Conservation (phyloP, 2,113 vertebrate genomes). For the Castor canadensis region DNA sequence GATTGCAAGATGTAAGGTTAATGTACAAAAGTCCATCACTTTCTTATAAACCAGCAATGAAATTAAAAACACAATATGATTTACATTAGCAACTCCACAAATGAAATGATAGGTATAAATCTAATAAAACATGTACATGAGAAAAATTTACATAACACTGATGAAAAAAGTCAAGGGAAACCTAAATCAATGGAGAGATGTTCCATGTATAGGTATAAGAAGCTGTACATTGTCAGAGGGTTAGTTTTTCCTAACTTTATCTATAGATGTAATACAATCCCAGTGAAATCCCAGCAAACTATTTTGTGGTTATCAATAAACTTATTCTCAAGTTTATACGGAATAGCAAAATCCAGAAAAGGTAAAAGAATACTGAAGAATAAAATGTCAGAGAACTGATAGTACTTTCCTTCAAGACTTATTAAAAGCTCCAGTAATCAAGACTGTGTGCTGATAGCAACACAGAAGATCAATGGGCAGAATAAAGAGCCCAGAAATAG, state of each 20-base stretch:
- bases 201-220: neutral
- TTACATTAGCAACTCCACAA: neutral
- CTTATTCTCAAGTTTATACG: neutral
- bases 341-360: neutral
- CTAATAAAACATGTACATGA: too few relatives aligned
- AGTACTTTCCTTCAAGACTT: neutral
- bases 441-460: neutral
- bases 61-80: neutral
- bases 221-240: conserved; percentile 4
- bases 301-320: conserved; percentile 11
- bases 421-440: neutral
- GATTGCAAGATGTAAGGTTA: neutral
- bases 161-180: conserved; percentile 5
- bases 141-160: neutral
- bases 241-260: neutral
- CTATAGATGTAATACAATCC: neutral
- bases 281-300: too few relatives aligned
- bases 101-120: conserved; percentile 11
- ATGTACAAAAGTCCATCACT: neutral
- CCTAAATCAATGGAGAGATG: neutral
- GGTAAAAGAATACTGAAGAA: neutral
- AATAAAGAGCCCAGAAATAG: neutral
- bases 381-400: neutral
- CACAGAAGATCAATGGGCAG: neutral
- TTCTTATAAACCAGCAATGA: neutral